These are phyloP conservation scores for Hyposmocoma kahamanoa DNA, from an alignment of 1,140 invertebrate species.

Conservation along the genomic window DNA sequence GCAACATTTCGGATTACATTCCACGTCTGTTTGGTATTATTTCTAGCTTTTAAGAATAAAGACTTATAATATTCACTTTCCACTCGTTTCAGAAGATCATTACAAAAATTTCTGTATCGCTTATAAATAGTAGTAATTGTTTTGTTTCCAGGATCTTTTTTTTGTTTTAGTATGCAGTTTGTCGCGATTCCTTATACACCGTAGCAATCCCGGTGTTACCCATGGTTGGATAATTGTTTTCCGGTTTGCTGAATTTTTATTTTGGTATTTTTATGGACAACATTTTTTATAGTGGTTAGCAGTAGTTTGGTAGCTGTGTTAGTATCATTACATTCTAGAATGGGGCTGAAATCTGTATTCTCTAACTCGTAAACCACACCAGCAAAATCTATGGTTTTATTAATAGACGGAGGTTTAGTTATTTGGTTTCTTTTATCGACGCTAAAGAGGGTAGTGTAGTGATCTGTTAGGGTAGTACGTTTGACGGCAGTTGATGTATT, in stretches of 20 bases:
- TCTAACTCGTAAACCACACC: background rate
- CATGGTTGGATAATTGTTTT: background rate
- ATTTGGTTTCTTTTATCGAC: background rate
- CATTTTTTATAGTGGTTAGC: background rate
- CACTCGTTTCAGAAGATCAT: background rate
- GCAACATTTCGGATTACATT: background rate
- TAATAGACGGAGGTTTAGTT: background rate
- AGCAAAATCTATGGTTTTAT: background rate
- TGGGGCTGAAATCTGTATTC: background rate
- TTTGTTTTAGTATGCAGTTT: background rate
- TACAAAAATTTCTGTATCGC: conserved; percentile 1
- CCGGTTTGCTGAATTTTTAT: background rate
- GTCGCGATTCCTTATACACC: background rate
- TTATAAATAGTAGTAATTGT: background rate
- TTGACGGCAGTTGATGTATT: background rate
- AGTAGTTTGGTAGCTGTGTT: background rate
- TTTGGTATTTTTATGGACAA: background rate
- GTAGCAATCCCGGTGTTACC: background rate
- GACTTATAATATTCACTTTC: background rate
- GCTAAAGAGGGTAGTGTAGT: background rate
- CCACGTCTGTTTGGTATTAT: conserved; percentile 1
- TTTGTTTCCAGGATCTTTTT: background rate
- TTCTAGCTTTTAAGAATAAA: background rate
- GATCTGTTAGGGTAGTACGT: background rate
- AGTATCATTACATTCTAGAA: background rate